These are phyloP conservation scores for Teleogryllus occipitalis DNA, from an alignment of 1,140 invertebrate species.

Conservation along the genomic window DNA sequence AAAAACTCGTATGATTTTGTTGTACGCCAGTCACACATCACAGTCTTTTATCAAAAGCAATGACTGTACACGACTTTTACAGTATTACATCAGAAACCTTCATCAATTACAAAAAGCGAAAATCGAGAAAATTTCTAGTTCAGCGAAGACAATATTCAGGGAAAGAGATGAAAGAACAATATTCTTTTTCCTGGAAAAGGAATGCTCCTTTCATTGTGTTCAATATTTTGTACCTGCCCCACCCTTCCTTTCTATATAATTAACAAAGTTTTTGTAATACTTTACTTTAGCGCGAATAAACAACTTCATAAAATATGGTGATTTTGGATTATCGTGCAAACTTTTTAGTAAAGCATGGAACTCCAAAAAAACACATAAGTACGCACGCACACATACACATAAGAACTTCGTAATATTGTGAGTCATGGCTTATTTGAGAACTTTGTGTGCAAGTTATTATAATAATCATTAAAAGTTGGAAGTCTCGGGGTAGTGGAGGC, in stretches of 20 bases:
- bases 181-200: too few species aligned
- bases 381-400: background rate
- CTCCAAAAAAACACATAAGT: background rate
- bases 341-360: background rate
- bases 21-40: too few species aligned
- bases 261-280: background rate
- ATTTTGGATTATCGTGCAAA: background rate
- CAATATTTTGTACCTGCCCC: too few species aligned
- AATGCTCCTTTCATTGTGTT: too few species aligned
- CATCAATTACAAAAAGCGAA: too few species aligned
- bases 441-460: background rate
- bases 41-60: too few species aligned
- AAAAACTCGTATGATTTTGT: too few species aligned
- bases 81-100: too few species aligned
- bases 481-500: background rate
- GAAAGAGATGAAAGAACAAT: too few species aligned
- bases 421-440: constrained; percentile 4
- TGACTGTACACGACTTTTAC: too few species aligned
- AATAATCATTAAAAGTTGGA: constrained; percentile 6
- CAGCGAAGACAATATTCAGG: too few species aligned
- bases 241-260: background rate
- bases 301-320: background rate
- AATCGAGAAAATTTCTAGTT: too few species aligned
- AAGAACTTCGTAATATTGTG: constrained; percentile 1
- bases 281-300: background rate